Evolutionary conservation across 2,113 vertebrate genomes (phyloP).

Genomic region (Myrmophylax atrothorax): DNA sequence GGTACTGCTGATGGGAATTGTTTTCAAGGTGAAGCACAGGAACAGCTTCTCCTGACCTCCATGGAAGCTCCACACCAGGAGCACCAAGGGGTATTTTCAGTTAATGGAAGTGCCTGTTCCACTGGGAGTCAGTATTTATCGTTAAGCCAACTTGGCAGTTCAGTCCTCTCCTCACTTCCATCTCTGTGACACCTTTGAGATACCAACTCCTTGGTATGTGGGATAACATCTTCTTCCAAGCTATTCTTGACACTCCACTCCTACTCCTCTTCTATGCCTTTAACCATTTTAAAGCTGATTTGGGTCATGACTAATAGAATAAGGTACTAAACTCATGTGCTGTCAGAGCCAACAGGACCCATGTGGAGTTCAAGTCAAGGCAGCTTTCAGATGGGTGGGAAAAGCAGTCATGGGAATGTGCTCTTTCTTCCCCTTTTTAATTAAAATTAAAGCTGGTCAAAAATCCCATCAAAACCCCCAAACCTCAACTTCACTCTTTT

Average conservation of each 20-base stretch:
- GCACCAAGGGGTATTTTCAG: background rate
- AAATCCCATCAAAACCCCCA: background rate
- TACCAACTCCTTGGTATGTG: constrained; percentile 48
- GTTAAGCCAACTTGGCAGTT: background rate
- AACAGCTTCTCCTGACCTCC: background rate
- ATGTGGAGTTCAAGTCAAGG: background rate
- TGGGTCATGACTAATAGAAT: constrained; percentile 65
- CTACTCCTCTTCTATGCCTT: constrained; percentile 61
- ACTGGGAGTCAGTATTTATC: background rate
- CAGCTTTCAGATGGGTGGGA: background rate
- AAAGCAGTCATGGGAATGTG: background rate
- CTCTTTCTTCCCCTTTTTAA: background rate
- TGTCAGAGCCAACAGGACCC: background rate
- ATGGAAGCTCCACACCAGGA: background rate
- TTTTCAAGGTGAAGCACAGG: background rate
- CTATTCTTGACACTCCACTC: constrained; percentile 54
- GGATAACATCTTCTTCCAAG: constrained; percentile 67
- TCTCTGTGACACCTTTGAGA: constrained; percentile 57
- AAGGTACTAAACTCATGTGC: constrained; percentile 37
- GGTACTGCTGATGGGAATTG: background rate
- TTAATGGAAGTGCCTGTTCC: background rate
- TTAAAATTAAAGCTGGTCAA: background rate
- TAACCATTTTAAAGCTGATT: constrained; percentile 67
- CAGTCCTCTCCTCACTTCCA: constrained; percentile 42
- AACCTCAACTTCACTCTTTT: background rate